A percentile compares a stretch with the other conserved stretches of the same genome.
phyloP scores from a whole-genome alignment of 1,140 invertebrate genomes.

The Drosophila lacertosa region DNA sequence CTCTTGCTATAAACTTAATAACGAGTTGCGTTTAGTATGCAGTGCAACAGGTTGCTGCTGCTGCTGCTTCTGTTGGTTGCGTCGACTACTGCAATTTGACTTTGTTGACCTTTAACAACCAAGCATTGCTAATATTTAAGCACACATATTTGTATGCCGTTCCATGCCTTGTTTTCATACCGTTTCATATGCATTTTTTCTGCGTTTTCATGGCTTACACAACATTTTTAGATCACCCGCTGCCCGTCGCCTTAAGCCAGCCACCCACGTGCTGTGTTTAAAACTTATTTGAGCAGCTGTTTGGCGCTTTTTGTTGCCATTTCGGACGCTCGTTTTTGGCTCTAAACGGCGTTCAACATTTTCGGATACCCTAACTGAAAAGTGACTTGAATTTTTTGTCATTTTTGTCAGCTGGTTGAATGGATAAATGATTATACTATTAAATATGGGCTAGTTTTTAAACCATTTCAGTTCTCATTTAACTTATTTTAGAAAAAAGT shows the following conservation, averaged over 20 bases:
- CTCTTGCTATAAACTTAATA: conserved; percentile 1
- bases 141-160: conserved; percentile 22
- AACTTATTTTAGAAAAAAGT: too few relatives aligned
- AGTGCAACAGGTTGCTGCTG: conserved; percentile 26
- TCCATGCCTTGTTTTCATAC: conserved; percentile 10
- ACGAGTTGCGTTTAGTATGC: conserved; percentile 1
- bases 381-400: neutral
- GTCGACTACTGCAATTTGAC: conserved; percentile 12
- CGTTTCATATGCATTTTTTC: conserved; percentile 8
- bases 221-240: neutral
- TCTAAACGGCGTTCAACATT: neutral
- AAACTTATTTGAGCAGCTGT: conserved; percentile 31
- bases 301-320: neutral
- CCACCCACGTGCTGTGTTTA: conserved; percentile 5
- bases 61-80: neutral
- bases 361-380: neutral
- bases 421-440: too few relatives aligned
- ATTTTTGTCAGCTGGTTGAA: too few relatives aligned
- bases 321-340: neutral
- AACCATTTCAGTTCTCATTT: too few relatives aligned
- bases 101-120: conserved; percentile 17
- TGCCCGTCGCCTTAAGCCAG: neutral
- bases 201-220: conserved; percentile 14
- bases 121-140: conserved; percentile 30
- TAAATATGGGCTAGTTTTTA: too few relatives aligned